Evolutionary conservation across 1,140 invertebrate genomes (phyloP).

Genomic region (Littorina saxatilis): DNA sequence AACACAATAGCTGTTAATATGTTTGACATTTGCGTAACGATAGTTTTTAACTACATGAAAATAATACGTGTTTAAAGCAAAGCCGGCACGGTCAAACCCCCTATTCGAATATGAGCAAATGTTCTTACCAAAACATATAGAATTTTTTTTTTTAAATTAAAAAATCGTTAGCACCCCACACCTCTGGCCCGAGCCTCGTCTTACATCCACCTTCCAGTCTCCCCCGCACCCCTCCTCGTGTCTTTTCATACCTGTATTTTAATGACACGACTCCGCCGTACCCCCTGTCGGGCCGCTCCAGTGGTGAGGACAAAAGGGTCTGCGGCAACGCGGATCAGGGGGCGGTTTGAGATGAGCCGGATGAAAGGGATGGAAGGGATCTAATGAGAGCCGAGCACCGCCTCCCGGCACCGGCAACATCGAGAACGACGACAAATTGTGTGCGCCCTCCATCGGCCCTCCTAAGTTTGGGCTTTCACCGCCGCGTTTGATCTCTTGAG

Average conservation of each 20-base stretch:
- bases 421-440: slow-evolving; percentile 9
- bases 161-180: no score
- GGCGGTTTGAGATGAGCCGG: neutral
- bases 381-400: slow-evolving; percentile 1
- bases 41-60: no score
- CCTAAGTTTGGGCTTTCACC: no score
- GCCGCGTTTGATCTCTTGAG: slow-evolving; percentile 9
- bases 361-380: neutral
- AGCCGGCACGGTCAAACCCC: no score
- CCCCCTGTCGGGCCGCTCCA: neutral
- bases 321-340: neutral
- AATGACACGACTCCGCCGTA: neutral
- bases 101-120: no score
- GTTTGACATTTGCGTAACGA: no score
- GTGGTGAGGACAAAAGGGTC: neutral
- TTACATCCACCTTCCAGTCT: no score
- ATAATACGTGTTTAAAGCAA: no score
- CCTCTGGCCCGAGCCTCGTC: no score
- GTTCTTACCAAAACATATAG: no score
- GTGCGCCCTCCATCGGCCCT: neutral
- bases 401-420: neutral
- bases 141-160: no score
- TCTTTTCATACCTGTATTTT: neutral
- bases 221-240: neutral
- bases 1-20: no score